Evolutionary conservation across 2,797 vertebrate species (phyloP).

Genomic region (Pyrocephalus nanus): DNA sequence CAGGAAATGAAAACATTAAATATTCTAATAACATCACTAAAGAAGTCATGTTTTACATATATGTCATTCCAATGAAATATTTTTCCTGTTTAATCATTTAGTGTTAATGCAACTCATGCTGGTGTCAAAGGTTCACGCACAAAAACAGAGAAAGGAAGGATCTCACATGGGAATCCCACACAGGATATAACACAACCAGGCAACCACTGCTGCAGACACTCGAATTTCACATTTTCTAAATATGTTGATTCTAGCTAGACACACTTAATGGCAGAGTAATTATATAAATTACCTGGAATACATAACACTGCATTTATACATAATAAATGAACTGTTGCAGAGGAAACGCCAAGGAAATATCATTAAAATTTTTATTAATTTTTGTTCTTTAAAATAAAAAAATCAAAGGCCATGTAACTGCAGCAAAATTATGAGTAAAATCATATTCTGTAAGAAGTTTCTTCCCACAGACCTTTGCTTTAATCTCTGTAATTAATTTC

Average conservation of each 20-base stretch:
- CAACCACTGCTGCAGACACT: constrained; percentile 11
- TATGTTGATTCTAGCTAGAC: constrained; percentile 43
- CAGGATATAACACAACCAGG: constrained; percentile 5
- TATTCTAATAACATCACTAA: constrained; percentile 44
- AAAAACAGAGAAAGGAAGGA: neutral
- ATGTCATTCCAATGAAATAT: constrained; percentile 44
- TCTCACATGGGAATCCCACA: neutral
- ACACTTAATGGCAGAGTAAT: constrained; percentile 41
- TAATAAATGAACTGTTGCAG: constrained; percentile 15
- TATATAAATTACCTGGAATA: constrained; percentile 52
- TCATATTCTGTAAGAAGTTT: neutral
- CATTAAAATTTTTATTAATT: neutral
- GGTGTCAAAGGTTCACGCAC: neutral
- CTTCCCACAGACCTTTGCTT: neutral
- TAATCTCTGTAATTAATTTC: neutral
- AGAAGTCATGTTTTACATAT: constrained; percentile 43
- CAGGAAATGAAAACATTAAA: constrained; percentile 58
- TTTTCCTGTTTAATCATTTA: constrained; percentile 33
- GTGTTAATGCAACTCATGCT: neutral
- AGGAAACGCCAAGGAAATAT: neutral
- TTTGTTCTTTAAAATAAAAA: neutral
- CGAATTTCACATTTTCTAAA: neutral
- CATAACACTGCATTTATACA: constrained; percentile 13
- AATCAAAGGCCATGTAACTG: neutral
- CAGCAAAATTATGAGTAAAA: neutral